Evolutionary conservation across 2,113 vertebrate genomes (phyloP).

Genomic region (Lagopus leucura): DNA sequence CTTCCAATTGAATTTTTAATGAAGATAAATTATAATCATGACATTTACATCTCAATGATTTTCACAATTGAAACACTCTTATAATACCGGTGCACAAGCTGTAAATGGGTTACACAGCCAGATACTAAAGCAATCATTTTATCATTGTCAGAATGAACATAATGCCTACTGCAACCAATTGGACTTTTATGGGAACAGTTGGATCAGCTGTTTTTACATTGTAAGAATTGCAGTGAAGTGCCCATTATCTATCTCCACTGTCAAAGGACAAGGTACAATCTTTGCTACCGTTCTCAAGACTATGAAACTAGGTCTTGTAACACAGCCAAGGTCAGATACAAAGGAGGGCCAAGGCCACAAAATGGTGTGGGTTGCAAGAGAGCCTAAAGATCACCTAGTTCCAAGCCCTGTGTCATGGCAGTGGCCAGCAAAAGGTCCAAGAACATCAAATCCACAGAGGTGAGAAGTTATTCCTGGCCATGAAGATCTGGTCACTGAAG

Average conservation of each 20-base stretch:
- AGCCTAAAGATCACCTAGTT: background rate
- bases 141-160: conserved; percentile 70
- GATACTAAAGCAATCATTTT: conserved; percentile 66
- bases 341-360: background rate
- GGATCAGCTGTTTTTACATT: conserved; percentile 50
- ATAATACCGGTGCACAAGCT: conserved; percentile 40
- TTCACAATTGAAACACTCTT: conserved; percentile 53
- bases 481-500: background rate
- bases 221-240: conserved; percentile 19
- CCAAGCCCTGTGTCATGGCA: background rate
- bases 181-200: conserved; percentile 60
- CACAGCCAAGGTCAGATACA: background rate
- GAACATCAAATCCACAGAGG: background rate
- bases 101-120: conserved; percentile 59
- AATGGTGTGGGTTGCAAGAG: background rate
- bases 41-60: conserved; percentile 75
- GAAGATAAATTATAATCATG: conserved; percentile 65
- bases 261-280: conserved; percentile 18
- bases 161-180: conserved; percentile 61
- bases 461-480: background rate
- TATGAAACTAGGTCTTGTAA: background rate
- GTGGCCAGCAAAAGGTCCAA: background rate
- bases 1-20: conserved; percentile 54
- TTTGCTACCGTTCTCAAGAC: background rate
- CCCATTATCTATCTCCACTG: conserved; percentile 34